Evolutionary conservation across 2,113 vertebrate genomes (phyloP).

Genomic region (Rhinolophus ferrumequinum): DNA sequence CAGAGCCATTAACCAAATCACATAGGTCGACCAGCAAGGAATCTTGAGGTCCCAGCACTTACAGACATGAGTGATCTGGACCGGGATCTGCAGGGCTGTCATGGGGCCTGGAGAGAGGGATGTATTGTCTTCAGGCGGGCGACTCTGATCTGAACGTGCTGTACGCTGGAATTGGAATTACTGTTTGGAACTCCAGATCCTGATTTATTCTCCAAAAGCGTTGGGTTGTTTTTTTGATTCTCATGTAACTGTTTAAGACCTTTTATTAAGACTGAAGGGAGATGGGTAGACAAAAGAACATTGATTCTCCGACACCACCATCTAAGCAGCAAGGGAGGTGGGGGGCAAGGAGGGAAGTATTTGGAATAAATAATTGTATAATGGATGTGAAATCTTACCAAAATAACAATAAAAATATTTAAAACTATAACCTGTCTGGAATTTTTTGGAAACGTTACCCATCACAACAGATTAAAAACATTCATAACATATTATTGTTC

Average conservation of each 20-base stretch:
- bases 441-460: background rate
- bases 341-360: slow-evolving; percentile 64
- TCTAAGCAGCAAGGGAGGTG: slow-evolving; percentile 75
- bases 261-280: slow-evolving; percentile 94
- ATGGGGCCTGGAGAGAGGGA: slow-evolving; percentile 87
- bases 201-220: slow-evolving; percentile 87
- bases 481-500: background rate
- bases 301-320: slow-evolving; percentile 71
- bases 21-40: background rate
- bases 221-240: slow-evolving; percentile 87
- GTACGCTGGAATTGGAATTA: slow-evolving; percentile 87
- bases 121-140: slow-evolving; percentile 90
- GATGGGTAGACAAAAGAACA: slow-evolving; percentile 82
- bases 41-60: slow-evolving; percentile 80
- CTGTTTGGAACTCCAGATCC: slow-evolving; percentile 85
- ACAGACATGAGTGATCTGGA: slow-evolving; percentile 98
- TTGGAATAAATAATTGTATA: slow-evolving; percentile 73
- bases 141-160: slow-evolving; percentile 93
- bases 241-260: slow-evolving; percentile 96
- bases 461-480: slow-evolving; percentile 22
- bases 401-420: slow-evolving; percentile 56
- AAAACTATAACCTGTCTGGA: slow-evolving; percentile 22
- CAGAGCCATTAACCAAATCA: slow-evolving; percentile 20
- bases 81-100: slow-evolving; percentile 95
- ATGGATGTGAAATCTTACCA: slow-evolving; percentile 48